Percentiles rank a stretch among this genome's conserved stretches.
Conservation (phyloP, 2,888 invertebrate genomes). For the Mythimna lalbum region DNA sequence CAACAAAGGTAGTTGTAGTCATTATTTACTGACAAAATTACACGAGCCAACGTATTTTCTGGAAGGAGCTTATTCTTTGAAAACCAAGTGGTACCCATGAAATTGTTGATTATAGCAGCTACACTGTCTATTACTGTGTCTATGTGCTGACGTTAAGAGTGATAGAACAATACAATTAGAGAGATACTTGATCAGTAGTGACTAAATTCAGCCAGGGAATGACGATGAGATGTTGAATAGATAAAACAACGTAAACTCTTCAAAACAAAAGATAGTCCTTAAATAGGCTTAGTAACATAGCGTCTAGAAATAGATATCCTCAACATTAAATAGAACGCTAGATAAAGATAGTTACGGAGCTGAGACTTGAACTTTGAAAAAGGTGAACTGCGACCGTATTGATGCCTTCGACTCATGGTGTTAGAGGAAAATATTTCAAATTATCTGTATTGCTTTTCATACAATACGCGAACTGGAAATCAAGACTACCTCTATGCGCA, state of each 20-base stretch:
- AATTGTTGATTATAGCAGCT: background rate
- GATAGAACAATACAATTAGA: background rate
- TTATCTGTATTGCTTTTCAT: no score
- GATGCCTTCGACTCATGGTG: no score
- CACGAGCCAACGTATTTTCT: constrained; percentile 23
- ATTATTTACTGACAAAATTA: constrained; percentile 39
- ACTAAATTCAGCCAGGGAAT: no score
- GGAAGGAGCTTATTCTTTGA: background rate
- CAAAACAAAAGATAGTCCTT: background rate
- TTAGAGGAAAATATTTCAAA: no score
- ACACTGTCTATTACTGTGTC: no score
- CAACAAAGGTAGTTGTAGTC: constrained; percentile 40
- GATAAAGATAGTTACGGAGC: background rate
- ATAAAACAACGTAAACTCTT: no score
- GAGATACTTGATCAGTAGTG: no score
- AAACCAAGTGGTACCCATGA: background rate
- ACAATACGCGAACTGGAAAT: no score
- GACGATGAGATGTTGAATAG: no score
- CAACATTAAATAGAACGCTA: background rate
- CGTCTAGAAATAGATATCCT: background rate
- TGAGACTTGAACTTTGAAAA: no score
- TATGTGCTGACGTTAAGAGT: background rate
- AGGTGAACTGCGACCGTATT: no score
- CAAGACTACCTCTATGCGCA: no score
- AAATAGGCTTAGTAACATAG: background rate